These are phyloP conservation scores for Chymomyza costata DNA, from an alignment of 1,140 invertebrate genomes.

Conservation along the genomic window DNA sequence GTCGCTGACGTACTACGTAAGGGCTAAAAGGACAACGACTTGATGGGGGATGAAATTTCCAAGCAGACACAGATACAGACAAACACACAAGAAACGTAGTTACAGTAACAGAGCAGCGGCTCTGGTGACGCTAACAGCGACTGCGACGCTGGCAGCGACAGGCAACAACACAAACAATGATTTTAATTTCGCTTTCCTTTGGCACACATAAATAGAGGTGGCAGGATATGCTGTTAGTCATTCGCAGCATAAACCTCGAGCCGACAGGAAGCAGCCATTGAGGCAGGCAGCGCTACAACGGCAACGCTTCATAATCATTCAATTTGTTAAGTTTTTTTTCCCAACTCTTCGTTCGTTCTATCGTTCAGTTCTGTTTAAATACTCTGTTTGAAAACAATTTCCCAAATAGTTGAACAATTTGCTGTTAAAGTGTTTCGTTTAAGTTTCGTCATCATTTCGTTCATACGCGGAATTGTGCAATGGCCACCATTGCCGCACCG, in stretches of 20 bases:
- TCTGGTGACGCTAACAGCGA: slow-evolving; percentile 49
- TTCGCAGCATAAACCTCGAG: slow-evolving; percentile 74
- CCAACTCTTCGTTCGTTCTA: slow-evolving; percentile 7
- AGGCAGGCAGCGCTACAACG: slow-evolving; percentile 34
- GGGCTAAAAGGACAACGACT: slow-evolving; percentile 69
- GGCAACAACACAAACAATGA: slow-evolving; percentile 49
- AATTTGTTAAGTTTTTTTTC: slow-evolving; percentile 19
- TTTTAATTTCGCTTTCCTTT: slow-evolving; percentile 74
- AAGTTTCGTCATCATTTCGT: slow-evolving; percentile 42
- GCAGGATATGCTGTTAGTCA: slow-evolving; percentile 61
- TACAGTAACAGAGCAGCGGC: background rate
- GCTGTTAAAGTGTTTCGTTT: slow-evolving; percentile 55
- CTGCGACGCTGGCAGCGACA: too few species aligned
- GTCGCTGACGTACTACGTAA: slow-evolving; percentile 5
- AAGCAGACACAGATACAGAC: slow-evolving; percentile 6
- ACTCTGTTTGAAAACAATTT: background rate
- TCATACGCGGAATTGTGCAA: slow-evolving; percentile 42
- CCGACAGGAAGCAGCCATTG: slow-evolving; percentile 57
- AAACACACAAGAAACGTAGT: background rate
- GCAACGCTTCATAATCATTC: slow-evolving; percentile 6
- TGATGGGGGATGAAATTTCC: slow-evolving; percentile 60
- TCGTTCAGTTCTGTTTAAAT: slow-evolving; percentile 20
- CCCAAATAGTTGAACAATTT: slow-evolving; percentile 24
- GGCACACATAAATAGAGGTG: slow-evolving; percentile 71
- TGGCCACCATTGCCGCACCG: slow-evolving; percentile 39